A percentile compares a stretch with the other conserved stretches of the same genome.
Conservation (phyloP, 2,797 vertebrate genomes). For the Nannoperca australis region DNA sequence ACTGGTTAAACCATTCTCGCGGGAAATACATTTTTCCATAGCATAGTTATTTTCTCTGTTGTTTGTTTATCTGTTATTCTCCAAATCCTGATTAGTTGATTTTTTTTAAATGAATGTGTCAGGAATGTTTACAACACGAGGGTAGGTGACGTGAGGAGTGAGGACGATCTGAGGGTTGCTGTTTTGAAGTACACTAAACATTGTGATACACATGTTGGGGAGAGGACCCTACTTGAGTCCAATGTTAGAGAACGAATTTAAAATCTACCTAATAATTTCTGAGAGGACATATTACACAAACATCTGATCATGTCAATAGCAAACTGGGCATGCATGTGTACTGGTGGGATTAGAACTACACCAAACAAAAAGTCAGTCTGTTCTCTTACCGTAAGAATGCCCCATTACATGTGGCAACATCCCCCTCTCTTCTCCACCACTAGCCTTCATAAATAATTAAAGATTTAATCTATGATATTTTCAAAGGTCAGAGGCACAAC, state of each 20-base stretch:
- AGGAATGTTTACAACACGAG: conserved; percentile 46
- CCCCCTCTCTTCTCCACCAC: conserved; percentile 69
- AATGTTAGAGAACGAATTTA: conserved; percentile 13
- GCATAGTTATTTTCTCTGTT: conserved; percentile 61
- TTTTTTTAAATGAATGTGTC: conserved; percentile 68
- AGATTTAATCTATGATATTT: conserved; percentile 96
- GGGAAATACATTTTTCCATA: conserved; percentile 48
- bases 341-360: neutral
- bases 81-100: conserved; percentile 67
- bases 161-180: conserved; percentile 41
- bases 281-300: conserved; percentile 1
- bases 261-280: conserved; percentile 11
- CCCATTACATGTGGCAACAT: conserved; percentile 81
- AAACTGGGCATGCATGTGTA: neutral
- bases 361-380: conserved; percentile 19
- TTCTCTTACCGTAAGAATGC: conserved; percentile 73
- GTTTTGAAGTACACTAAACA: conserved; percentile 30
- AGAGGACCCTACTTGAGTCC: conserved; percentile 18
- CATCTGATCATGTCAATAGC: neutral
- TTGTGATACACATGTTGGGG: conserved; percentile 4
- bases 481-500: conserved; percentile 92
- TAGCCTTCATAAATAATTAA: conserved; percentile 95
- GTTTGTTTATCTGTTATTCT: conserved; percentile 68
- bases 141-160: conserved; percentile 13
- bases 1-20: conserved; percentile 65